phyloP scores from a whole-genome alignment of 1,140 invertebrate species.

The Drosophila pallidifrons region DNA sequence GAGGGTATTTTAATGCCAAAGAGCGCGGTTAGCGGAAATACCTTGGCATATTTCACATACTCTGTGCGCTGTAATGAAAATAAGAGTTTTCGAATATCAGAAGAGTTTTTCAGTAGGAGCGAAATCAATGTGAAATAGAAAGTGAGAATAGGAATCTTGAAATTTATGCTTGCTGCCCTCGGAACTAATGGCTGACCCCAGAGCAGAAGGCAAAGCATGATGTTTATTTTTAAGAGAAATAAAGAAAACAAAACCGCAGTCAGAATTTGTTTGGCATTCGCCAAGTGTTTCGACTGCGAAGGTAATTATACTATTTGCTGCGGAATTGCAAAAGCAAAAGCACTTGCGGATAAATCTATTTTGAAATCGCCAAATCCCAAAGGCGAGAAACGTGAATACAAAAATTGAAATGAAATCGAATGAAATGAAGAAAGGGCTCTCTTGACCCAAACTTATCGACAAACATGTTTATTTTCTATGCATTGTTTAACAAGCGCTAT shows the following conservation, averaged over 20 bases:
- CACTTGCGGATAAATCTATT: slow-evolving; percentile 51
- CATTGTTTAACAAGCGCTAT: background rate
- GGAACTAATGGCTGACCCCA: slow-evolving; percentile 21
- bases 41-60: slow-evolving; percentile 98
- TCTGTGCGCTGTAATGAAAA: slow-evolving; percentile 94
- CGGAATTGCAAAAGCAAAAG: slow-evolving; percentile 46
- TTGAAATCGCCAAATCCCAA: slow-evolving; percentile 50
- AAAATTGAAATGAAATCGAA: slow-evolving; percentile 19
- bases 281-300: slow-evolving; percentile 58
- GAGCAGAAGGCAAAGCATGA: slow-evolving; percentile 38
- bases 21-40: slow-evolving; percentile 94
- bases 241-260: slow-evolving; percentile 38
- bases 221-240: slow-evolving; percentile 59
- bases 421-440: slow-evolving; percentile 48
- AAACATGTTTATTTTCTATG: background rate
- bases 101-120: background rate
- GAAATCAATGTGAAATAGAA: background rate
- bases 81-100: slow-evolving; percentile 39
- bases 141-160: background rate
- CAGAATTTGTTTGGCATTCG: slow-evolving; percentile 62
- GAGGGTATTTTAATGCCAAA: slow-evolving; percentile 95
- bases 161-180: background rate
- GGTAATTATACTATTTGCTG: slow-evolving; percentile 69
- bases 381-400: slow-evolving; percentile 15
- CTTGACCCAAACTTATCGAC: slow-evolving; percentile 30